Base-by-base conservation (phyloP, 2,797 vertebrate species). In the Manis crassicaudata region DNA sequence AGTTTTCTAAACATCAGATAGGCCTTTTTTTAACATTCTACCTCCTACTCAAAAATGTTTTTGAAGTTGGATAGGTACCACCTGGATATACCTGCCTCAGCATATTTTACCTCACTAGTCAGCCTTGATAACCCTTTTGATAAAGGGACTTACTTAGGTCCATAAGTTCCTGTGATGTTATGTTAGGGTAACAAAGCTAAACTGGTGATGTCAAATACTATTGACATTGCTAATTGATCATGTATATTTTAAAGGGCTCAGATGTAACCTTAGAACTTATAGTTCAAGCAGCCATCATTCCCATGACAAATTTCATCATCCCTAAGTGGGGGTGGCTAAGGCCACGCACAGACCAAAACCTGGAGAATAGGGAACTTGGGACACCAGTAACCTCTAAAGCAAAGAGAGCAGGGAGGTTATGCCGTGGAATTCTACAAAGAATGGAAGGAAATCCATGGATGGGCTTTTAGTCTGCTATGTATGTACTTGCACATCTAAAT, bases 221-320 rank as follows among this genome's bases (percentile, higher is more conserved):
- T 60, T 62, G 62, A 72, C 32, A 32, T 73, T 81, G 68, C 58
- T 87, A 77, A 93, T 46, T 63, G 80, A 67, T 25, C 27, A n/a
- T 29, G 56, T 88, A 3, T 84, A 14, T 88, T 79, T 73, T 96
- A 65, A 77, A 92, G 70, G 65, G 76, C 18, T 92, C 29, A 77
- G 43, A 52, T 52, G 25, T 1, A 85, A 40, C 37, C 56, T 90
- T 18, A 46, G 27, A 85, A 2, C 43, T 77, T 50, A 79, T 75
- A 60, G 3, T 87, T 83, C 2, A 68, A 72, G 56, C 50, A 95
- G 75, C 56, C 67, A 70, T 72, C 80, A 94, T 73, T 83, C 37
- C 52, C 62, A 94, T 11, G 73, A 63, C 79, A 43, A 95, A 80
- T 37, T 83, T 43, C 88, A 52, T 85, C 80, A 81, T 72, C 23